Base-by-base conservation (phyloP, 2,888 invertebrate species). In the Tineola bisselliella region DNA sequence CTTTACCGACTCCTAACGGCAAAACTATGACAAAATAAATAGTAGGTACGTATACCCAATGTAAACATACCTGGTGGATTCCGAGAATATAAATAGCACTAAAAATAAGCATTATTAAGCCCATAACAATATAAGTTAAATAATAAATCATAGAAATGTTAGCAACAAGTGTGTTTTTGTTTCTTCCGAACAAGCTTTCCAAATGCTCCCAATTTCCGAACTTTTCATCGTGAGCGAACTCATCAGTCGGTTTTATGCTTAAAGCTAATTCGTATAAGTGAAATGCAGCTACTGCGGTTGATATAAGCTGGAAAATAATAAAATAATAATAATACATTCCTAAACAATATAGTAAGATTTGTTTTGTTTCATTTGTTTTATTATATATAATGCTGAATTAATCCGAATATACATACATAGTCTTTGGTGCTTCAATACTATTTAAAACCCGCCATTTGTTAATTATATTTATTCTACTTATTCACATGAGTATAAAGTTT, bases 171-270 rank as follows among this genome's bases (percentile, higher is more conserved):
- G 73, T 69, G 11, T 74, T 72, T 61, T 79, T 79, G 19, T 74
- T 72, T 13, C 75, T 68, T 0, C 80, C 84, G 61, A 86, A 82
- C 62, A 86, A 76, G 54, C 71, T 77, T 30, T 84, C 84, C 63
- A 84, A 65, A 64, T 80, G 79, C 63, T 79, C 75, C 66, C 81
- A 81, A 69, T 84, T 76, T 17, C 68, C 66, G 65, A 84, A 83
- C 62, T 77, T 81, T 13, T 73, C 76, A 61, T 74, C 73, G 19
- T 74, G 70, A 59, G 15, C 19, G 30, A 52, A 43, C n/a, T 75
- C 70, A 44, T 77, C 72, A 61, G 75, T 75, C 54, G 79, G 74
- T 11, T 79, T 75, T 61, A 81, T 65, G 61, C 72, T 75, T 43
- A 80, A 66, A 1, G 78, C 81, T 0, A 86, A 69, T 62, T 77